Conservation (phyloP, 2,888 invertebrate species). For the Macaria liturata region DNA sequence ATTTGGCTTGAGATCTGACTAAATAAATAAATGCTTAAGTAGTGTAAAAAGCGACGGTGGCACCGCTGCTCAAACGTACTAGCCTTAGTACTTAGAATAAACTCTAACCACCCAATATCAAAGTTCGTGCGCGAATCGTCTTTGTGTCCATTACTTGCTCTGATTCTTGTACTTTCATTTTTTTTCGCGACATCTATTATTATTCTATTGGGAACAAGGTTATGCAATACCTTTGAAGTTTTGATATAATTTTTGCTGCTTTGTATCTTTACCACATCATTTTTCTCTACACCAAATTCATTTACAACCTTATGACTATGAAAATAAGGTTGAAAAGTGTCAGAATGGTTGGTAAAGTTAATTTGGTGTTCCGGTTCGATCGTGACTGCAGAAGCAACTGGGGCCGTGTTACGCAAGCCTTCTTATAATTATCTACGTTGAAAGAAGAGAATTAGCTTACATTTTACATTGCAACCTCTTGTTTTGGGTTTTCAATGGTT, state of each 20-base stretch:
- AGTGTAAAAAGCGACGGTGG: too few species aligned
- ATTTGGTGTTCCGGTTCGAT: conserved; percentile 54
- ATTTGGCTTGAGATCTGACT: too few species aligned
- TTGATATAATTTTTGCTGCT: conserved; percentile 81
- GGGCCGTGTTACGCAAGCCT: conserved; percentile 67
- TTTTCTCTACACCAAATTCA: conserved; percentile 27
- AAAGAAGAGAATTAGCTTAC: conserved; percentile 75
- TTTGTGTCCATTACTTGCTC: conserved; percentile 78
- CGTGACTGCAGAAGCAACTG: conserved; percentile 79
- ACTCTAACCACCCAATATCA: too few species aligned
- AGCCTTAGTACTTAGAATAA: too few species aligned
- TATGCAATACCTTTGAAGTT: conserved; percentile 76
- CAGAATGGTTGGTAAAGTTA: conserved; percentile 28
- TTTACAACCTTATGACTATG: conserved; percentile 32
- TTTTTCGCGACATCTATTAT: conserved; percentile 79
- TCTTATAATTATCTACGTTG: conserved; percentile 75
- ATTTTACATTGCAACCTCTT: conserved; percentile 34
- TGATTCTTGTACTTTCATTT: conserved; percentile 78
- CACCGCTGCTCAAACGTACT: too few species aligned
- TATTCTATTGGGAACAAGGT: conserved; percentile 80
- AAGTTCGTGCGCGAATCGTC: conserved; percentile 61
- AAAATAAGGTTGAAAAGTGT: conserved; percentile 32
- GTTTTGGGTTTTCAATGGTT: conserved; percentile 29
- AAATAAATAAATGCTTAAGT: too few species aligned
- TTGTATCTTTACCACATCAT: conserved; percentile 51